Conservation (phyloP, 1,140 invertebrate genomes). For the Papilio xuthus region DNA sequence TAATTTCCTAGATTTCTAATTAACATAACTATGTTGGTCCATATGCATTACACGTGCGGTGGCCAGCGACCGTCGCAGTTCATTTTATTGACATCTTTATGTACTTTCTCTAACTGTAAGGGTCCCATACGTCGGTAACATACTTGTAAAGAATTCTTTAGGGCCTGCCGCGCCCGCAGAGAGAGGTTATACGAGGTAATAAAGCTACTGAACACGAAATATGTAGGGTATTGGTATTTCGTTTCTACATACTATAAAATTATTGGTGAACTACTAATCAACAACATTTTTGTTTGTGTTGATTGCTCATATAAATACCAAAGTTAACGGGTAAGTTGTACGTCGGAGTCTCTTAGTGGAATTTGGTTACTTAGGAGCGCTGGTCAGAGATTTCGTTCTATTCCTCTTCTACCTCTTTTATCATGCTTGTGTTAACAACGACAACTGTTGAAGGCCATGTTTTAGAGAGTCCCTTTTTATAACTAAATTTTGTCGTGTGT, state of each 20-base stretch:
- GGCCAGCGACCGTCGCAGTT: slow-evolving; percentile 17
- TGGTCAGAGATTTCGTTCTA: no score
- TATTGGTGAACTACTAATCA: slow-evolving; percentile 1
- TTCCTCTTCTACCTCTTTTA: no score
- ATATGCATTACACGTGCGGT: neutral
- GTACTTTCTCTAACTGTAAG: slow-evolving; percentile 34
- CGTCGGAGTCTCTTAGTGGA: no score
- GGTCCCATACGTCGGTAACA: slow-evolving; percentile 24
- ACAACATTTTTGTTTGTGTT: slow-evolving; percentile 4
- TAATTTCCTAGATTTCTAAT: slow-evolving; percentile 8
- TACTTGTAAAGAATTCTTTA: slow-evolving; percentile 13
- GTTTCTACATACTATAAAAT: neutral
- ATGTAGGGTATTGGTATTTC: neutral
- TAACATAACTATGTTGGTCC: slow-evolving; percentile 30
- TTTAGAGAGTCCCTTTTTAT: no score
- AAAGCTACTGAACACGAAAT: slow-evolving; percentile 24
- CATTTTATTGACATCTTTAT: slow-evolving; percentile 36
- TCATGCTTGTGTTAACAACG: no score
- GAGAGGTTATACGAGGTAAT: slow-evolving; percentile 34
- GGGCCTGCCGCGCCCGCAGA: neutral
- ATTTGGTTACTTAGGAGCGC: no score
- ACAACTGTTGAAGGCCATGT: no score
- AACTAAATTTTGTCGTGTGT: no score
- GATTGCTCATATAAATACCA: neutral
- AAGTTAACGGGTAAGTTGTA: neutral